phyloP scores from a whole-genome alignment of 2,888 invertebrate species.

The Gastrophysa polygoni region DNA sequence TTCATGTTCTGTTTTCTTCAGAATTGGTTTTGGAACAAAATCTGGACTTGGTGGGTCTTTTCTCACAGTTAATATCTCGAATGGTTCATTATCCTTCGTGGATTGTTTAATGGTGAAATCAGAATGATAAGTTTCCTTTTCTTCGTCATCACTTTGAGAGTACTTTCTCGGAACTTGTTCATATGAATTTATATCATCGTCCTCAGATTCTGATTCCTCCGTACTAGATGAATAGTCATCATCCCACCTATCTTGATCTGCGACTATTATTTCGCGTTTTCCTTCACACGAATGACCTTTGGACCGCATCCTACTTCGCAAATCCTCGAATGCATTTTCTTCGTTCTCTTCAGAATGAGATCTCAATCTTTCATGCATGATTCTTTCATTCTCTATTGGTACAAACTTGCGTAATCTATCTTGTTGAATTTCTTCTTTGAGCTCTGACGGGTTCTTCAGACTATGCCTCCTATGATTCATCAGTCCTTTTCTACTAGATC shows the following conservation, averaged over 20 bases:
- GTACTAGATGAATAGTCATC: slow-evolving; percentile 53
- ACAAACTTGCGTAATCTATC: slow-evolving; percentile 45
- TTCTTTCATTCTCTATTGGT: slow-evolving; percentile 42
- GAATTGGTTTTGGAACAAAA: slow-evolving; percentile 78
- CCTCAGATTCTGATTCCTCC: slow-evolving; percentile 50
- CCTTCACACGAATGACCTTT: slow-evolving; percentile 41
- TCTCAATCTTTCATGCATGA: slow-evolving; percentile 44
- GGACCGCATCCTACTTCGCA: slow-evolving; percentile 49
- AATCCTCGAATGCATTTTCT: slow-evolving; percentile 51
- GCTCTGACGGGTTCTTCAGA: slow-evolving; percentile 47
- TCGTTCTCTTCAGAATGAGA: slow-evolving; percentile 54
- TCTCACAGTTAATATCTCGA: slow-evolving; percentile 66
- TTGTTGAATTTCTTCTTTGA: slow-evolving; percentile 45
- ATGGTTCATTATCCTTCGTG: slow-evolving; percentile 55
- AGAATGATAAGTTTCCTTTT: slow-evolving; percentile 73
- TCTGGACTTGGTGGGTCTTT: slow-evolving; percentile 71
- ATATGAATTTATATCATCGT: slow-evolving; percentile 40
- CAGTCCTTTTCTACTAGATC: slow-evolving; percentile 43
- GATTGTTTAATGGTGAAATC: slow-evolving; percentile 60
- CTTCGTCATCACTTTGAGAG: slow-evolving; percentile 55
- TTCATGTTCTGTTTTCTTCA: slow-evolving; percentile 61
- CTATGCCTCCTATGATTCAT: slow-evolving; percentile 54
- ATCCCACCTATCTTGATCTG: slow-evolving; percentile 60
- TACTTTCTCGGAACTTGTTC: slow-evolving; percentile 20
- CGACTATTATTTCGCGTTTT: slow-evolving; percentile 47